Base-by-base conservation (phyloP, 2,113 vertebrate species). In the Alethe castanea region DNA sequence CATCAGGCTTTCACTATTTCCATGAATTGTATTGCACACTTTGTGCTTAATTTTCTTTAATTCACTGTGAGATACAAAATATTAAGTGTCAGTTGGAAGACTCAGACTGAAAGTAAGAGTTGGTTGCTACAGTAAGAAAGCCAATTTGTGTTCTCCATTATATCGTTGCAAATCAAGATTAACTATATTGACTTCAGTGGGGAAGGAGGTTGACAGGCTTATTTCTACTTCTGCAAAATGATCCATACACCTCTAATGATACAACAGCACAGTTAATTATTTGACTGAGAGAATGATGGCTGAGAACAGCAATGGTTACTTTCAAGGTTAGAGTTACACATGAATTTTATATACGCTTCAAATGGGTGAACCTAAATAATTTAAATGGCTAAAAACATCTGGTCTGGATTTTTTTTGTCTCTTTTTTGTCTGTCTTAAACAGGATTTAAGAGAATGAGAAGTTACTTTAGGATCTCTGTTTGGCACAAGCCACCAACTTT, bases 21-120 rank as follows among this genome's bases (percentile, higher is more conserved):
- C 13, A 53, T 4, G 2, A 64, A 22, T 56, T 74, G 5, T 10
- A 48, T 23, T 86, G 48, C 44, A 81, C 61, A 65, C 3, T 92
- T 91, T 84, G 26, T 81, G 19, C 36, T 86, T 95, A 81, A 79
- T 93, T 93, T 91, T 79, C 35, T 74, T 87, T 89, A 83, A 93
- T 93, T 88, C 52, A 44, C 26, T n/a, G 16, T n/a, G 54, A 70
- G 64, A 86, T 42, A 86, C 50, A 93, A 93, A 90, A 90, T 82
- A 92, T 61, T 82, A 96, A 56, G 15, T 80, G 25, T 52, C 81
- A 82, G 74, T 62, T 86, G 60, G 87, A 87, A 84, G 48, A 84
- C 56, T 95, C 42, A 26, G 35, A 62, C 47, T 87, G 60, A 50
- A 84, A 84, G 38, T 19, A 31, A 89, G 82, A 26, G 78, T 36